Base-by-base conservation (phyloP, 2,888 invertebrate genomes). In the Cosmopolites sordidus region DNA sequence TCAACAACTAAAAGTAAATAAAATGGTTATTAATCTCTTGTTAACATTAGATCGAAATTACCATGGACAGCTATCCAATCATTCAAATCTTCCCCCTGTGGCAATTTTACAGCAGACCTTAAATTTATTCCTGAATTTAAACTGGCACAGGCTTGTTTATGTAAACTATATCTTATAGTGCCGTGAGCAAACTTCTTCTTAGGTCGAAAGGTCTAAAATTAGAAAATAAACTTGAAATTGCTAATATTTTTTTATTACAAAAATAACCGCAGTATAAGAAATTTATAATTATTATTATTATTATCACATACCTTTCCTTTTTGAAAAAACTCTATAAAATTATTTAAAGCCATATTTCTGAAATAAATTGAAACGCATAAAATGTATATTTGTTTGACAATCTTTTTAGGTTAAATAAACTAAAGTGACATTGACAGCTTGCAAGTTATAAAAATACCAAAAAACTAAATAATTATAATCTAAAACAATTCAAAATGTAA, bases 51-150 rank as follows among this genome's bases (percentile, higher is more conserved):
- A 29, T 30, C 5, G 9, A 37, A 16, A 17, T 63, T 76, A 90
- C 90, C 92, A 75, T 94, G 93, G 2, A 94, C 93, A 14, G 93
- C 93, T 33, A 92, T 80, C 94, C 94, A 94, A 72, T 94, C 94
- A 66, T 91, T 89, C 46, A 88, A 73, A 71, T 89, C 88, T 75
- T 94, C 93, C 3, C 86, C 86, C 18, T 82, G 81, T 1, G 93
- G 93, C 56, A 94, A 74, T 68, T 84, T 84, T 0, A 94, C 94
- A 1, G 87, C 92, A 44, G 78, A 75, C 56, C 87, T 79, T 54
- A 94, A 78, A 76, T 94, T 92, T 53, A 93, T 86, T 2, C 93
- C 93, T 1, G 92, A 90, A 73, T 89, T 89, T 14, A 94, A 75
- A 47, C 92, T 92, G 11, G 93, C 93, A 72, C 92, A 89, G 0